Evolutionary conservation across 64 coral and sea anemone genomes (phyloP).

Genomic region (Exaiptasia diaphana): DNA sequence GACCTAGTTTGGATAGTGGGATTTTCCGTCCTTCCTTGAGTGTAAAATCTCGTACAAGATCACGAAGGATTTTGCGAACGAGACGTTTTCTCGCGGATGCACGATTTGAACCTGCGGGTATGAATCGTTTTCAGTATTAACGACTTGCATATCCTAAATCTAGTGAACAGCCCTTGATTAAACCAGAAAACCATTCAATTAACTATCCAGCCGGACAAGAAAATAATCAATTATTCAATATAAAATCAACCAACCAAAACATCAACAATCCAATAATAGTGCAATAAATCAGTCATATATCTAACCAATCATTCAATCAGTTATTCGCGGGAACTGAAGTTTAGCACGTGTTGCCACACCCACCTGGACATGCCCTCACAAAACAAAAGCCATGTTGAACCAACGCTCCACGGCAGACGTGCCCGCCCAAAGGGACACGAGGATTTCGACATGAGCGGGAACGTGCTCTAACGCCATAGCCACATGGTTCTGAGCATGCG

Average conservation of each 20-base stretch:
- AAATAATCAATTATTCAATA: background rate
- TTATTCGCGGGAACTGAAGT: no score
- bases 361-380: constrained; percentile 34
- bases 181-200: background rate
- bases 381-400: constrained; percentile 59
- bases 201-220: background rate
- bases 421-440: constrained; percentile 1
- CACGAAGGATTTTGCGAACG: constrained; percentile 3
- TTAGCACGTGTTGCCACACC: no score
- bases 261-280: background rate
- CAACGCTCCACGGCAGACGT: constrained; percentile 28
- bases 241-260: background rate
- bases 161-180: background rate
- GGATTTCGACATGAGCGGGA: constrained; percentile 50
- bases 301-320: no score
- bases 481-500: constrained; percentile 55
- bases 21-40: background rate
- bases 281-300: background rate
- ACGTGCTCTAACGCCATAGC: constrained; percentile 48
- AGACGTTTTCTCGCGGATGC: background rate
- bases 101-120: constrained; percentile 23
- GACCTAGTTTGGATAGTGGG: no score
- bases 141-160: background rate
- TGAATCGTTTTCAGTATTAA: no score
- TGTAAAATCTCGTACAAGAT: constrained; percentile 11